These are phyloP conservation scores for Montifringilla adamsi DNA, from an alignment of 2,113 vertebrate species.

Conservation along the genomic window DNA sequence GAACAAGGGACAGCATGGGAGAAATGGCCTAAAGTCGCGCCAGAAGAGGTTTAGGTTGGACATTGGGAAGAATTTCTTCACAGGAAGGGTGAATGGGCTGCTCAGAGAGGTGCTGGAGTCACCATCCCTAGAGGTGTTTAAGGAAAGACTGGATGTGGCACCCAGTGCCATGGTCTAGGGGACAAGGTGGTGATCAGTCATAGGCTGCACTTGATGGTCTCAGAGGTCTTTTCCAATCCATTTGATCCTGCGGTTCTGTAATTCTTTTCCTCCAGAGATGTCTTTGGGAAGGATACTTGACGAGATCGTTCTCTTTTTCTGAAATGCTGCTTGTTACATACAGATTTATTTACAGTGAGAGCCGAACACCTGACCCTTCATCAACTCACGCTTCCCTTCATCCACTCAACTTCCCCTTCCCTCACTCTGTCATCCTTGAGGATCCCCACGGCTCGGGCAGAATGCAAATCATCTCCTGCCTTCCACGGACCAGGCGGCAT, in stretches of 20 bases:
- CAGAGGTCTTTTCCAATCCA: background rate
- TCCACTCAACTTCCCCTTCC: slow-evolving; percentile 53
- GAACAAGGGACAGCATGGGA: background rate
- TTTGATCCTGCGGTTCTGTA: background rate
- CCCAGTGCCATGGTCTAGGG: background rate
- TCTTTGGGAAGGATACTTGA: background rate
- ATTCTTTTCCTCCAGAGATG: background rate
- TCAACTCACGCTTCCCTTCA: slow-evolving; percentile 27
- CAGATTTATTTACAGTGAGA: slow-evolving; percentile 68
- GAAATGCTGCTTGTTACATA: background rate
- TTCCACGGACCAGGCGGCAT: background rate
- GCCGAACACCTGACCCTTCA: slow-evolving; percentile 20
- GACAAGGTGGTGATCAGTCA: too few species aligned
- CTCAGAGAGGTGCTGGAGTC: background rate
- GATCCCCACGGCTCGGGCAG: slow-evolving; percentile 63
- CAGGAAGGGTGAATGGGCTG: background rate
- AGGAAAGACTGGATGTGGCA: background rate
- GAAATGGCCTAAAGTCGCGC: background rate
- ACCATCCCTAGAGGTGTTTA: background rate
- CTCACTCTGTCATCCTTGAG: slow-evolving; percentile 61
- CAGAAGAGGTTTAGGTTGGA: background rate
- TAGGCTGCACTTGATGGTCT: background rate
- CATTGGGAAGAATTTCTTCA: background rate
- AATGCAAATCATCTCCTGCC: slow-evolving; percentile 46
- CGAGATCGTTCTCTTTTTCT: background rate